These are phyloP conservation scores for Patiria miniata DNA, from an alignment of 35 echinoderm and acorn worm species.

Conservation along the genomic window DNA sequence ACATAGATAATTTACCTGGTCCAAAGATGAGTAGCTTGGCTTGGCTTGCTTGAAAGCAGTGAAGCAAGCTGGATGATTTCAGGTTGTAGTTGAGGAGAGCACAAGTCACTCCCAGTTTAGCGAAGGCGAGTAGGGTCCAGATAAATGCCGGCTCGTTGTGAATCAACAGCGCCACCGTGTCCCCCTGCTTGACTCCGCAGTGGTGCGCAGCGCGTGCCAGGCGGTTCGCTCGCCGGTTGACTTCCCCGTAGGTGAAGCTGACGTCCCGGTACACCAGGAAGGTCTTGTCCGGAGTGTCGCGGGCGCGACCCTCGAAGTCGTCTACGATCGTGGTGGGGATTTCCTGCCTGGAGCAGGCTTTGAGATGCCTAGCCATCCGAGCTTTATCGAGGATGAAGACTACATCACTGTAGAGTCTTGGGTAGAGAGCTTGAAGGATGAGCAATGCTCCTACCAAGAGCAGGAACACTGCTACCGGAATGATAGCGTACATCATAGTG, in stretches of 20 bases:
- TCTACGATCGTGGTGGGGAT: constrained; percentile 80
- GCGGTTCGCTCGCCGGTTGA: constrained; percentile 75
- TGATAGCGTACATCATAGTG: constrained; percentile 31
- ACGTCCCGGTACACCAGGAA: constrained; percentile 78
- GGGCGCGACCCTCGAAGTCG: constrained; percentile 69
- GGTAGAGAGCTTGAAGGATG: constrained; percentile 56
- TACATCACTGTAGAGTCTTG: constrained; percentile 58
- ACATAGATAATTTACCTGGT: constrained; percentile 58
- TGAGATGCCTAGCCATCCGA: constrained; percentile 43
- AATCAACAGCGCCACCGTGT: constrained; percentile 85
- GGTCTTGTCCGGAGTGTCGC: constrained; percentile 60
- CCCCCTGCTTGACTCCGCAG: constrained; percentile 68
- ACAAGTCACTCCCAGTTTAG: constrained; percentile 93
- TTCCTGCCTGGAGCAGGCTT: constrained; percentile 42
- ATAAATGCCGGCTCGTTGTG: constrained; percentile 91
- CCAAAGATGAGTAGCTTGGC: constrained; percentile 73
- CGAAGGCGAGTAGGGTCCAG: constrained; percentile 83
- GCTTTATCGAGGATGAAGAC: constrained; percentile 75
- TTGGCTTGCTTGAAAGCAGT: constrained; percentile 84
- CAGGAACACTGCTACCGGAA: constrained; percentile 16
- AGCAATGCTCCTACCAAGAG: constrained; percentile 23
- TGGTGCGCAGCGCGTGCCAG: constrained; percentile 61
- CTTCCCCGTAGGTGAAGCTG: constrained; percentile 70
- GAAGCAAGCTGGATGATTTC: constrained; percentile 67
- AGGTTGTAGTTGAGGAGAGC: constrained; percentile 93